Percentiles rank a stretch among this genome's conserved stretches.
Conservation (phyloP, 2,797 vertebrate genomes). For the Anabas testudineus region DNA sequence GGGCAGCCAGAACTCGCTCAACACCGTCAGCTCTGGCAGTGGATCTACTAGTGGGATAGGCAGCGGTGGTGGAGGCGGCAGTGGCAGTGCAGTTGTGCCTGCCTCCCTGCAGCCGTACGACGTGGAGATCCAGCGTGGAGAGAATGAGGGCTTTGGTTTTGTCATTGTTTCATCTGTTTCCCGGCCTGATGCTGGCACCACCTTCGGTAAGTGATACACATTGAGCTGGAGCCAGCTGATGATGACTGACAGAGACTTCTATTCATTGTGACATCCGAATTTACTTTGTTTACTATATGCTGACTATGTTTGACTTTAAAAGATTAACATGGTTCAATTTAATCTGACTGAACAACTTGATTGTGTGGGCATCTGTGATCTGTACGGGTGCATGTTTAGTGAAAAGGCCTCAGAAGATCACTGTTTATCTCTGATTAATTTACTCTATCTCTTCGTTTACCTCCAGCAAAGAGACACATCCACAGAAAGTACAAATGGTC, state of each 20-base stretch:
- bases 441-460: too few relatives aligned
- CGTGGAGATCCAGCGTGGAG: conserved; percentile 94
- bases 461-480: conserved; percentile 1
- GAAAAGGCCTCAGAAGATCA: conserved; percentile 22
- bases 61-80: conserved; percentile 87
- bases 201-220: conserved; percentile 88
- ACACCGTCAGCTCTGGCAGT: conserved; percentile 97
- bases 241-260: conserved; percentile 18
- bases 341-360: conserved; percentile 41
- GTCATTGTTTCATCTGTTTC: conserved; percentile 98
- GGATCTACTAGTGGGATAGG: conserved; percentile 97
- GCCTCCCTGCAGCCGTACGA: conserved; percentile 93
- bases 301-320: conserved; percentile 24
- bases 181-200: conserved; percentile 93
- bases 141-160: conserved; percentile 97
- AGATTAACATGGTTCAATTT: conserved; percentile 21
- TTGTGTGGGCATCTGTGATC: conserved; percentile 40
- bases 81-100: conserved; percentile 88
- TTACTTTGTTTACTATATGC: conserved; percentile 34
- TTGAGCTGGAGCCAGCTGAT: conserved; percentile 1
- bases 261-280: conserved; percentile 35
- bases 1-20: conserved; percentile 98
- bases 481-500: conserved; percentile 5
- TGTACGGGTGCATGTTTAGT: conserved; percentile 12
- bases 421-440: conserved; percentile 3